Percentiles rank a stretch among this genome's conserved stretches.
Evolutionary conservation across 2,888 invertebrate species (phyloP).

Genomic region (Icerya purchasi): DNA sequence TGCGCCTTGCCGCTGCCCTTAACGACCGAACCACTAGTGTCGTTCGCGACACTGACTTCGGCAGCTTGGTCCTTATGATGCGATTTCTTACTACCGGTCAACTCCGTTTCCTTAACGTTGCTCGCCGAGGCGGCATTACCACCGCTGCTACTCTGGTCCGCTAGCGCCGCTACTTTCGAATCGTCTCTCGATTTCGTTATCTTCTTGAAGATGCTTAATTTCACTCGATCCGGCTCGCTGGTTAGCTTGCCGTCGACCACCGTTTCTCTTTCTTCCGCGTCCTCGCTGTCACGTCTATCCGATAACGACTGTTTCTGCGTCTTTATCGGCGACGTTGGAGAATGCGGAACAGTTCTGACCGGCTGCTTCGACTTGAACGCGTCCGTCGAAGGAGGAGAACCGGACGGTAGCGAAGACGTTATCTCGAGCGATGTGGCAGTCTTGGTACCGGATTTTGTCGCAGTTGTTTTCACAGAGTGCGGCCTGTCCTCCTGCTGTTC

Average conservation of each 20-base stretch:
- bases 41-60: slow-evolving; percentile 12
- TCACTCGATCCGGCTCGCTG: slow-evolving; percentile 62
- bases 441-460: no score
- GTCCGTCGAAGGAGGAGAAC: slow-evolving; percentile 11
- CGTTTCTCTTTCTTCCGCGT: neutral
- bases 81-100: slow-evolving; percentile 4
- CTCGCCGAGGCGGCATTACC: slow-evolving; percentile 1
- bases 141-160: neutral
- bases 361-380: neutral
- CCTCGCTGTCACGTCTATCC: no score
- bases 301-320: neutral
- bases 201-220: slow-evolving; percentile 69
- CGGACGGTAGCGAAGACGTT: no score
- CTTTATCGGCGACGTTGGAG: neutral
- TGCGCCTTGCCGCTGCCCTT: slow-evolving; percentile 3
- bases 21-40: slow-evolving; percentile 16
- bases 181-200: slow-evolving; percentile 47
- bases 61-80: no score
- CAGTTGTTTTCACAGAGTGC: neutral
- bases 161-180: slow-evolving; percentile 1
- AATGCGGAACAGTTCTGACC: neutral
- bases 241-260: slow-evolving; percentile 33
- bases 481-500: slow-evolving; percentile 27
- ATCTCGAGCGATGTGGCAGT: no score
- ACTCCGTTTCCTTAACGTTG: slow-evolving; percentile 8